Evolutionary conservation across 2,113 vertebrate genomes (phyloP).

Genomic region (Piprites chloris): DNA sequence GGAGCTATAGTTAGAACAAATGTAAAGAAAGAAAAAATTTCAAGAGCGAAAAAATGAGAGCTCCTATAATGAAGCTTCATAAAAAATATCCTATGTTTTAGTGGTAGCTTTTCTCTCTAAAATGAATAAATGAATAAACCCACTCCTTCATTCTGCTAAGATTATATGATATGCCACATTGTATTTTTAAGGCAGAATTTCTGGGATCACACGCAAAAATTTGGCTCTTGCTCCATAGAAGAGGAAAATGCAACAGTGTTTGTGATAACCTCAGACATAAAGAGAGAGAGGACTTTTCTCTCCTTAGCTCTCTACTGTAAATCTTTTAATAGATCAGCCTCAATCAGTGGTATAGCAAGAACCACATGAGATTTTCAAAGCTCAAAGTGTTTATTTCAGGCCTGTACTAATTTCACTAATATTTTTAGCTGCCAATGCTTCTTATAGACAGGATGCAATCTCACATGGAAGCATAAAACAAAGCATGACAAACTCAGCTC

Average conservation of each 20-base stretch:
- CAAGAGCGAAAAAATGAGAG: neutral
- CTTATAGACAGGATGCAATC: neutral
- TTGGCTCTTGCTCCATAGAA: neutral
- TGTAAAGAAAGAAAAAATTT: neutral
- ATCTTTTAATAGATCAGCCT: neutral
- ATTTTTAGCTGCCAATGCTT: neutral
- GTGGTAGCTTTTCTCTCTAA: neutral
- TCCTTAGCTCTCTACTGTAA: neutral
- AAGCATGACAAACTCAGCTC: neutral
- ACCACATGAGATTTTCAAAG: neutral
- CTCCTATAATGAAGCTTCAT: neutral
- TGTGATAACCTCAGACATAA: neutral
- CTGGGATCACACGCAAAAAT: neutral
- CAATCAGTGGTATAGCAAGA: neutral
- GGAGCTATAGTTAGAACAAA: neutral
- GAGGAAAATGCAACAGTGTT: neutral
- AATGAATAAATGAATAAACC: neutral
- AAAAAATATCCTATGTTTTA: neutral
- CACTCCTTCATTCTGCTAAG: neutral
- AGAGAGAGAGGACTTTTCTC: neutral
- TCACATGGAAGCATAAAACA: neutral
- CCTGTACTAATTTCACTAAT: fast-evolving
- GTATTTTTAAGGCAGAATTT: neutral
- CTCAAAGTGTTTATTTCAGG: neutral
- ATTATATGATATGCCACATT: neutral